Conservation (phyloP, 2,113 vertebrate genomes). For the Ascaphus truei region DNA sequence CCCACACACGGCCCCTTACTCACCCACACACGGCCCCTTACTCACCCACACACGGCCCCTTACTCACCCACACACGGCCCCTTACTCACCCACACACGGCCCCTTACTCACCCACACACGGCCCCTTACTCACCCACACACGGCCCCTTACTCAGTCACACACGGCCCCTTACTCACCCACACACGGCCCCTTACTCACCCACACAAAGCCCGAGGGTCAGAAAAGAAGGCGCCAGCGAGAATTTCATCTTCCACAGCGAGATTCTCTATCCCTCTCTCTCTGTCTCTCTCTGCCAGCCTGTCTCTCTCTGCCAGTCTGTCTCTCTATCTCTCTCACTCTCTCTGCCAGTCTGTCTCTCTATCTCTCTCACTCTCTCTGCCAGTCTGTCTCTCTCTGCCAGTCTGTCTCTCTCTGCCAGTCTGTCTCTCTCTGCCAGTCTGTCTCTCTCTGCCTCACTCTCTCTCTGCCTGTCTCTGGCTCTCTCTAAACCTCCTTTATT, state of each 20-base stretch:
- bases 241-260: neutral
- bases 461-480: neutral
- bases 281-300: neutral
- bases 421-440: neutral
- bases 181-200: constrained; percentile 30
- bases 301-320: neutral
- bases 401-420: neutral
- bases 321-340: too few relatives aligned
- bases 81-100: too few relatives aligned
- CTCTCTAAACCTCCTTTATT: too few relatives aligned
- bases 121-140: too few relatives aligned
- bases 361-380: neutral
- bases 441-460: neutral
- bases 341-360: too few relatives aligned
- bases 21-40: too few relatives aligned
- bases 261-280: neutral
- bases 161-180: too few relatives aligned
- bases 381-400: neutral
- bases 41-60: too few relatives aligned
- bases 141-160: too few relatives aligned
- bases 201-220: neutral
- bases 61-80: too few relatives aligned
- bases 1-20: too few relatives aligned
- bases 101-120: too few relatives aligned
- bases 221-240: neutral